These are phyloP conservation scores for Scaptomyza graminum DNA, from an alignment of 1,140 invertebrate species.

Conservation along the genomic window DNA sequence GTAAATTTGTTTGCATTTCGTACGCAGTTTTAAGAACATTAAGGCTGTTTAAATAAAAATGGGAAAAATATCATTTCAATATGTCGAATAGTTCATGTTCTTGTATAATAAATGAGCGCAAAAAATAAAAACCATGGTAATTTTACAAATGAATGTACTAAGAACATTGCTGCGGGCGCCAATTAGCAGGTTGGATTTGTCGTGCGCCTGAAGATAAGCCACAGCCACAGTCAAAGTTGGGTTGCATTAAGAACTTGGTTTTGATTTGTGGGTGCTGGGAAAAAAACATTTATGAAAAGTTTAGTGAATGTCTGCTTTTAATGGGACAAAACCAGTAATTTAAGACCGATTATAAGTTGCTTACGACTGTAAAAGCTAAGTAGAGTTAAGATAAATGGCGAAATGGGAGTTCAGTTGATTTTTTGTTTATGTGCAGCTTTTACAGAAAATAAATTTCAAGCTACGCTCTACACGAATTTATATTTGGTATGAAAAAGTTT, in stretches of 20 bases:
- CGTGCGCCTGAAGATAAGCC: conserved; percentile 45
- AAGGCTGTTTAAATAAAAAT: conserved; percentile 20
- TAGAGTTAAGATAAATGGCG: not conserved
- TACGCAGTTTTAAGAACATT: conserved; percentile 4
- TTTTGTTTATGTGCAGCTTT: not conserved
- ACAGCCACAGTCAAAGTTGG: conserved; percentile 1
- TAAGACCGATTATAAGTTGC: conserved; percentile 16
- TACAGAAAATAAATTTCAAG: not conserved
- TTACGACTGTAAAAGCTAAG: conserved; percentile 14
- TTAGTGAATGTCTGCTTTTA: conserved; percentile 34
- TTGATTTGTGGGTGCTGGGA: conserved; percentile 34
- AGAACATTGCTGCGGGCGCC: conserved; percentile 33
- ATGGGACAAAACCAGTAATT: conserved; percentile 19
- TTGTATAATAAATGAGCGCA: too few species aligned
- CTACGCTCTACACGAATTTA: not conserved
- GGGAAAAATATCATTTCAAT: too few species aligned
- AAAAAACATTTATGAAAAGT: too few species aligned
- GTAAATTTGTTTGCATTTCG: conserved; percentile 24
- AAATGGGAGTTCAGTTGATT: conserved; percentile 12
- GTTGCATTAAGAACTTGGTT: conserved; percentile 27
- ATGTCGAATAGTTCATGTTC: not conserved
- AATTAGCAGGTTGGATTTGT: conserved; percentile 53
- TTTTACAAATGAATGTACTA: not conserved
- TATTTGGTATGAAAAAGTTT: too few species aligned
- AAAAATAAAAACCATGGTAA: conserved; percentile 13